These are phyloP conservation scores for Paraescarpia echinospica DNA, from an alignment of 1,140 invertebrate genomes.

Conservation along the genomic window DNA sequence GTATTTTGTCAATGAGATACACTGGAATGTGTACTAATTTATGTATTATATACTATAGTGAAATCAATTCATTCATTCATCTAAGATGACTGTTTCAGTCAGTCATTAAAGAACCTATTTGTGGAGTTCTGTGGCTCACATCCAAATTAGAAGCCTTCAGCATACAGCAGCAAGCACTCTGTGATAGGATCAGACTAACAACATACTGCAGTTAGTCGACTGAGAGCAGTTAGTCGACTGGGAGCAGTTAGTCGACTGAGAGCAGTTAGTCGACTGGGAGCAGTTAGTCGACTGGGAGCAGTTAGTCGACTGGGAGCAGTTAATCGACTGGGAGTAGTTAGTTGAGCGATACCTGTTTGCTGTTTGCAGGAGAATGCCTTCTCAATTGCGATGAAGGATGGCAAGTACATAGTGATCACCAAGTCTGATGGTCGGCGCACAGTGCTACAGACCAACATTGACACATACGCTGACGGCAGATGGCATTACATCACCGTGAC, in stretches of 20 bases:
- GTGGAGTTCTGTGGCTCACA: too few species aligned
- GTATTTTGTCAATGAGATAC: too few species aligned
- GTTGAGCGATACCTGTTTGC: not conserved
- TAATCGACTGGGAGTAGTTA: not conserved
- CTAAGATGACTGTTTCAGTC: too few species aligned
- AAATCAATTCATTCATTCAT: too few species aligned
- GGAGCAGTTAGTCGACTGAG: not conserved
- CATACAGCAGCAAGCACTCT: too few species aligned
- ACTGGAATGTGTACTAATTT: too few species aligned
- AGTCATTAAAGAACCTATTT: too few species aligned
- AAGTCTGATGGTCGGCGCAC: constrained; percentile 44
- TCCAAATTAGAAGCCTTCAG: too few species aligned
- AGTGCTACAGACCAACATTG: constrained; percentile 55
- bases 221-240: not conserved
- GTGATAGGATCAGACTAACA: too few species aligned
- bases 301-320: not conserved
- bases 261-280: not conserved
- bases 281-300: not conserved
- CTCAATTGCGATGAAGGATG: constrained; percentile 70
- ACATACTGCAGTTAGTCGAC: too few species aligned
- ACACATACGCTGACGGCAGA: constrained; percentile 79
- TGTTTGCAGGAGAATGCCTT: constrained; percentile 64
- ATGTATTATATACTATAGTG: too few species aligned
- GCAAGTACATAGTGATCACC: constrained; percentile 65
- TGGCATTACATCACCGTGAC: constrained; percentile 92